A percentile compares a stretch with the other conserved stretches of the same genome.
Evolutionary conservation across 2,113 vertebrate genomes (phyloP).

Genomic region (Azemiops feae): DNA sequence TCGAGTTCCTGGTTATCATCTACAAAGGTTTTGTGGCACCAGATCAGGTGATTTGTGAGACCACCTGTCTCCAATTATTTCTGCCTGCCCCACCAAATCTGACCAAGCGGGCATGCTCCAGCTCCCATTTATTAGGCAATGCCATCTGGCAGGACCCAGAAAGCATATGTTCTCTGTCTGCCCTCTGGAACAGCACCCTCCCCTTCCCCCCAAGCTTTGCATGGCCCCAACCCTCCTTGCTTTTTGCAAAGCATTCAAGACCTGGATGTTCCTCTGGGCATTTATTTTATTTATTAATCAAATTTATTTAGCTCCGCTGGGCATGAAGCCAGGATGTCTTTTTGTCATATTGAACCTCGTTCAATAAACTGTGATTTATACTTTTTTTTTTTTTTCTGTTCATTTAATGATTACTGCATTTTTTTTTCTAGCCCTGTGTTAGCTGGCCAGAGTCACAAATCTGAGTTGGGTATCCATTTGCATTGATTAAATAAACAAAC

Average conservation of each 20-base stretch:
- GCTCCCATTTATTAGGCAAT: background rate
- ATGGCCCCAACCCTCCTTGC: background rate
- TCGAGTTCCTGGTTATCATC: background rate
- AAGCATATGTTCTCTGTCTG: background rate
- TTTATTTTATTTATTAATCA: background rate
- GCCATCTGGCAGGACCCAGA: background rate
- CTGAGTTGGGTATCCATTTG: background rate
- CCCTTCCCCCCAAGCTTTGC: background rate
- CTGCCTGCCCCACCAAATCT: background rate
- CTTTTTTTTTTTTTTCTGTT: background rate
- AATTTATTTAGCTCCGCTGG: background rate
- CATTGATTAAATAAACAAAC: background rate
- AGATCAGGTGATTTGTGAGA: background rate
- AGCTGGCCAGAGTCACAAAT: background rate
- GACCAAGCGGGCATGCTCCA: background rate
- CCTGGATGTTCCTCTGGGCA: background rate
- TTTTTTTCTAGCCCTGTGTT: background rate
- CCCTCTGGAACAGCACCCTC: background rate
- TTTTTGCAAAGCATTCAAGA: background rate
- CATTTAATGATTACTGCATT: background rate
- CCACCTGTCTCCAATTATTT: background rate
- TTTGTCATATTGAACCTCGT: background rate
- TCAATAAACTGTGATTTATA: background rate
- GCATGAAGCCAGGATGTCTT: background rate
- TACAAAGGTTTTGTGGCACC: background rate